Conservation (phyloP, 2,113 vertebrate species). For the Ptyas mucosa region DNA sequence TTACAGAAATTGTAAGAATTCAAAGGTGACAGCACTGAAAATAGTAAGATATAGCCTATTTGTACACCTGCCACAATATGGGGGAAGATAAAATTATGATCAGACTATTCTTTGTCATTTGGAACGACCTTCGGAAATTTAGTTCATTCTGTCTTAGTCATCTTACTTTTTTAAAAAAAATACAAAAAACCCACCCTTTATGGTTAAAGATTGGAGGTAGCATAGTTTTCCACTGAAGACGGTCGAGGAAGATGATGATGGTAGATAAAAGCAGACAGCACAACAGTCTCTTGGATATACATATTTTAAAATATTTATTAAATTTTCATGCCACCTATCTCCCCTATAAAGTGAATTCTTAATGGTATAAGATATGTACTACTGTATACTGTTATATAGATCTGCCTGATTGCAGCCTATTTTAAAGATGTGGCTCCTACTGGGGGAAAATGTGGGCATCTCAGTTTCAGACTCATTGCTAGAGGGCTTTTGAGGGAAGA, state of each 20-base stretch:
- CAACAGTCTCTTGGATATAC: not conserved
- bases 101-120: rapidly evolving
- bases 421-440: not conserved
- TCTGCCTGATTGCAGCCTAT: not conserved
- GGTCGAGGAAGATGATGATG: not conserved
- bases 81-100: not conserved
- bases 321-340: too few species aligned
- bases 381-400: not conserved
- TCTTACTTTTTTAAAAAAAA: not conserved
- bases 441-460: not conserved
- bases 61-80: not conserved
- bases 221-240: not conserved
- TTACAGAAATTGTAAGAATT: not conserved
- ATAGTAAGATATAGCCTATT: not conserved
- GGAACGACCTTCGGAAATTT: not conserved
- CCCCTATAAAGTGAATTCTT: too few species aligned
- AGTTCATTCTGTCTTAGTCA: not conserved
- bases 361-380: not conserved
- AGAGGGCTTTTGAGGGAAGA: not conserved
- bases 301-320: not conserved
- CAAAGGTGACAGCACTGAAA: not conserved
- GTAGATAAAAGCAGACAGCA: not conserved
- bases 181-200: not conserved
- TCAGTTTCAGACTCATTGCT: not conserved
- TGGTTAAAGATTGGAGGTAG: not conserved